phyloP scores from a whole-genome alignment of 2,113 vertebrate species.

The Barnardius zonarius region DNA sequence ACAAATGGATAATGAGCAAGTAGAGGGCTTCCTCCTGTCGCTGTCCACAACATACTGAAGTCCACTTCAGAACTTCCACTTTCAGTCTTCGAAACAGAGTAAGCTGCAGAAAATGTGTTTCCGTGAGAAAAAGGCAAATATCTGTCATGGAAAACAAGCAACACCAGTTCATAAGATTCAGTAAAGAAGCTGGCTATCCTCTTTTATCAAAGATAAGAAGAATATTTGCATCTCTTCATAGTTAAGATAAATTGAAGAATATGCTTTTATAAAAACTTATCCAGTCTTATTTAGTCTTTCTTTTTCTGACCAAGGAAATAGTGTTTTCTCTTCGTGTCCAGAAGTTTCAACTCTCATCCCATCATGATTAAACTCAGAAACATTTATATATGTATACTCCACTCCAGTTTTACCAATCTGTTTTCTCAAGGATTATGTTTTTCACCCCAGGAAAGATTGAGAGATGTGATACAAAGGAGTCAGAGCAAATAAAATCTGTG shows the following conservation, averaged over 20 bases:
- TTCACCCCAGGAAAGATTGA: not conserved
- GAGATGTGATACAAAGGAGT: not conserved
- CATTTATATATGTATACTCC: not conserved
- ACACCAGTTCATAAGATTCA: not conserved
- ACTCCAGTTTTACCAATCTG: not conserved
- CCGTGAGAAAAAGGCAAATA: not conserved
- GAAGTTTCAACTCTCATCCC: not conserved
- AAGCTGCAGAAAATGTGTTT: not conserved
- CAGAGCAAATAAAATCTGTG: not conserved
- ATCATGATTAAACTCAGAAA: not conserved
- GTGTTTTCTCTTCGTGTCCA: not conserved
- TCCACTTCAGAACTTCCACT: not conserved
- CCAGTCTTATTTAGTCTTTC: not conserved
- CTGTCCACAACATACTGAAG: not conserved
- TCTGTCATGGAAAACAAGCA: not conserved
- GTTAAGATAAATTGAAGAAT: not conserved
- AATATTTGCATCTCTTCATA: not conserved
- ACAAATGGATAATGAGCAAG: not conserved
- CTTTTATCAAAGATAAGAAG: not conserved
- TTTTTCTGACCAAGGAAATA: not conserved
- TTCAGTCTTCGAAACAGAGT: not conserved
- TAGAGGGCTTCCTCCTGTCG: not conserved
- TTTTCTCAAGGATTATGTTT: not conserved
- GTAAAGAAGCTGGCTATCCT: not conserved
- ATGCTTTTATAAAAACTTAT: not conserved